These are phyloP conservation scores for Holcopasites calliopsidis DNA, from an alignment of 1,140 invertebrate genomes.

Conservation along the genomic window DNA sequence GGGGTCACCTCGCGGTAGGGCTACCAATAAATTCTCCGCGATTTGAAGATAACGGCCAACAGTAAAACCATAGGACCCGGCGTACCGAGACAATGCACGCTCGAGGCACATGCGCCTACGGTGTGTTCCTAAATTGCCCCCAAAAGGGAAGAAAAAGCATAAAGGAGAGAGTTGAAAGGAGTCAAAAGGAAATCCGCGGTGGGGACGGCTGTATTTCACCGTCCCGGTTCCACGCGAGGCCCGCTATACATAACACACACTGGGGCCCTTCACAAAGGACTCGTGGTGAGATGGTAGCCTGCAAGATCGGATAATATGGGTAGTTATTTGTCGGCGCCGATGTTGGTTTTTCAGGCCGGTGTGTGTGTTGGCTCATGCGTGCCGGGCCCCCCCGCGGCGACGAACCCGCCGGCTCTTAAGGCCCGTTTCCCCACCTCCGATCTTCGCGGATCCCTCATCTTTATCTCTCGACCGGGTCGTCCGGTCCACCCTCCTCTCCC, in stretches of 20 bases:
- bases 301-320: constrained; percentile 78
- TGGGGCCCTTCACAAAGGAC: constrained; percentile 72
- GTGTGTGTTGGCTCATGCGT: constrained; percentile 71
- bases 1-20: no score
- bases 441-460: constrained; percentile 13
- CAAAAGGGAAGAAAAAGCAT: background rate
- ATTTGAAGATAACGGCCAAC: no score
- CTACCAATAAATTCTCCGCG: no score
- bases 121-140: no score
- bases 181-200: background rate
- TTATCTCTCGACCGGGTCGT: constrained; percentile 9
- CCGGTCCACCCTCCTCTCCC: background rate
- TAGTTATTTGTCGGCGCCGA: constrained; percentile 80
- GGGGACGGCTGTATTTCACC: constrained; percentile 51
- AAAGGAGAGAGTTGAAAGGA: background rate
- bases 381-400: constrained; percentile 75
- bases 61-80: no score
- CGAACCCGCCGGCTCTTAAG: constrained; percentile 69
- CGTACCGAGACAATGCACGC: no score
- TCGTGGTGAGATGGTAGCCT: constrained; percentile 78
- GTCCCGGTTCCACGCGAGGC: constrained; percentile 47
- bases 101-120: no score
- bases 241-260: constrained; percentile 68
- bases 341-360: constrained; percentile 76
- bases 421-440: constrained; percentile 32